Evolutionary conservation across 2,113 vertebrate genomes (phyloP).

Genomic region (Entelurus aequoreus): DNA sequence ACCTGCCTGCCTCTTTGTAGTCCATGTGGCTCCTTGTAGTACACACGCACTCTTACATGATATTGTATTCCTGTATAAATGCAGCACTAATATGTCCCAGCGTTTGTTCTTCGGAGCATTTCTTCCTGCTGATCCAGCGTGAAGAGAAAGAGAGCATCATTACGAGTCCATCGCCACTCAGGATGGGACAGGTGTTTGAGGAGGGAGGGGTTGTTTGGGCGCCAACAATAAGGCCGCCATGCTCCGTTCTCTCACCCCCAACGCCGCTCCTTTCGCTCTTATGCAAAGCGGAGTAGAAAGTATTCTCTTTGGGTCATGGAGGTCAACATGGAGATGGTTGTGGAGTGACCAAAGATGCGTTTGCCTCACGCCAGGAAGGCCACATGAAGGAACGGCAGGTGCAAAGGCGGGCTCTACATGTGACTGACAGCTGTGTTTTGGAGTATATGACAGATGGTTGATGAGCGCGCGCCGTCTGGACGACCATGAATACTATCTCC

Average conservation of each 20-base stretch:
- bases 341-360: constrained; percentile 14
- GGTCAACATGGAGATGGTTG: constrained; percentile 4
- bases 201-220: not conserved
- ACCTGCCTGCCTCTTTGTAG: not conserved
- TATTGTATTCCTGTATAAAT: no score
- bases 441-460: constrained; percentile 55
- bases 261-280: no score
- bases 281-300: no score
- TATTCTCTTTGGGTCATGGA: no score
- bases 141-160: constrained; percentile 48
- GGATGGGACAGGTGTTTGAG: constrained; percentile 55
- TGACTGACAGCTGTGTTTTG: constrained; percentile 24
- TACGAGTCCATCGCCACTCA: constrained; percentile 59
- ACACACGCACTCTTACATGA: not conserved
- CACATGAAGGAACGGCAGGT: constrained; percentile 12
- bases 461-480: constrained; percentile 40
- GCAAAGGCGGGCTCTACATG: constrained; percentile 1
- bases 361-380: constrained; percentile 12
- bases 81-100: no score
- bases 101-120: no score
- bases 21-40: no score
- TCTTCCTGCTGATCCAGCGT: not conserved
- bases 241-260: no score
- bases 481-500: not conserved
- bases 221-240: constrained; percentile 23